Percentiles rank a stretch among this genome's conserved stretches.
Evolutionary conservation across 2,888 invertebrate genomes (phyloP).

Genomic region (Reticulitermes lucifugus): DNA sequence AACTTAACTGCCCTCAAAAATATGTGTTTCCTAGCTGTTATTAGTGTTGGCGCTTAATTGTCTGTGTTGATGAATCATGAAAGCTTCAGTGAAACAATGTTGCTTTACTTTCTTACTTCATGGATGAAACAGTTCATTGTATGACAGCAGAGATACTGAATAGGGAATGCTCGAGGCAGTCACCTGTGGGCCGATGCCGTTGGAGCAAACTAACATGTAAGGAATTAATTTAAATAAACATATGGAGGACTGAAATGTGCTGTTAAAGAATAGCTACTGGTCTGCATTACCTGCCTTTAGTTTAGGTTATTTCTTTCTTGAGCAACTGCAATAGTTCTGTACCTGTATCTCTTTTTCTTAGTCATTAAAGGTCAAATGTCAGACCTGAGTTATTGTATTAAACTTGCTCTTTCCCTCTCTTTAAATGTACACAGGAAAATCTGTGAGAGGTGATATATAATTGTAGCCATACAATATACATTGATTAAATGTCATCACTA

Average conservation of each 20-base stretch:
- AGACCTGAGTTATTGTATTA: neutral
- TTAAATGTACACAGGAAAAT: too few relatives aligned
- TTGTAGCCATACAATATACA: too few relatives aligned
- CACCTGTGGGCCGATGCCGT: neutral
- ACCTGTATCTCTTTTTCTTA: neutral
- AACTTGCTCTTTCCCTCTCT: too few relatives aligned
- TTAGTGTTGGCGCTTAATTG: slow-evolving; percentile 17
- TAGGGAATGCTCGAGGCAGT: neutral
- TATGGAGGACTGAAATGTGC: neutral
- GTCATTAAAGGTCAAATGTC: neutral
- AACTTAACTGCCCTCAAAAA: neutral
- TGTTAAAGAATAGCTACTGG: neutral
- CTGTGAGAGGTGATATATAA: too few relatives aligned
- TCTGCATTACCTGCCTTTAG: neutral
- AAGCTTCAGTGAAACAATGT: slow-evolving; percentile 30
- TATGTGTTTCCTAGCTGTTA: slow-evolving; percentile 14
- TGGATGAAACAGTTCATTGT: neutral
- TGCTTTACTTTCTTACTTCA: slow-evolving; percentile 13
- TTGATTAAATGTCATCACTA: too few relatives aligned
- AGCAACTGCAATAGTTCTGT: neutral
- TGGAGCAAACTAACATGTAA: neutral
- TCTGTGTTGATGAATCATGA: slow-evolving; percentile 30
- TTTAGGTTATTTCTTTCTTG: neutral
- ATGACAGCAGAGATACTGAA: neutral
- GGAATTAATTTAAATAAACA: neutral